Evolutionary conservation across 2,888 invertebrate species (phyloP), one percentile per base, ranked within the genome.

Genomic region (Rutpela maculata): DNA sequence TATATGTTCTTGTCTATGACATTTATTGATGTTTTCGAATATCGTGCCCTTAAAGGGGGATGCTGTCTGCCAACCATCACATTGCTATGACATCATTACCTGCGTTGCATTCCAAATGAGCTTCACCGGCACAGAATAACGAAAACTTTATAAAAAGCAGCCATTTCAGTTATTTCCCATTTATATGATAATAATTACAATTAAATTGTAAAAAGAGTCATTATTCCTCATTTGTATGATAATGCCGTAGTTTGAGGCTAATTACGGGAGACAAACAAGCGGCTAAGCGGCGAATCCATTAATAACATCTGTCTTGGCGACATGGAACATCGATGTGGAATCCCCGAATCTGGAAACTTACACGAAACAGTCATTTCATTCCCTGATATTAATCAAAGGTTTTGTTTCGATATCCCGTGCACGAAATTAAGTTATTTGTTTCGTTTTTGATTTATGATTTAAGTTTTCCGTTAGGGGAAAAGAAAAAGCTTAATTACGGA

Each of bases 361-460:
- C 84, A 84, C 82, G 83, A 80, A 83, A 84, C 75, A 78, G 77
- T 78, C 77, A 74, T 80, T 79, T 74, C 77, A 74, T 80, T 79
- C 73, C 76, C 68, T 69, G 81, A 80, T 82, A 84, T 84, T 84
- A 84, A 84, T 83, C 82, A 83, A 79, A 83, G 75, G 78, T 84
- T 84, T 84, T 83, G 82, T 83, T 81, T 78, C 78, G 76, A 82
- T 81, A 73, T 74, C 67, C 74, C 75, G 22, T 63, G 81, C 83
- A 82, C 82, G 83, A 78, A 82, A 83, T 83, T 83, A 81, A 83
- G 83, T 75, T 83, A 83, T 83, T 83, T 83, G 83, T 82, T 79
- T 76, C 75, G 50, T 62, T 78, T 75, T 74, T 77, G 79, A 82
- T 83, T 70, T 70, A 70, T 60, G 59, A 22, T 31, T 31, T 26